Evolutionary conservation across 2,888 invertebrate genomes (phyloP), one percentile per base, ranked within the genome.

Genomic region (Noctua fimbriata): DNA sequence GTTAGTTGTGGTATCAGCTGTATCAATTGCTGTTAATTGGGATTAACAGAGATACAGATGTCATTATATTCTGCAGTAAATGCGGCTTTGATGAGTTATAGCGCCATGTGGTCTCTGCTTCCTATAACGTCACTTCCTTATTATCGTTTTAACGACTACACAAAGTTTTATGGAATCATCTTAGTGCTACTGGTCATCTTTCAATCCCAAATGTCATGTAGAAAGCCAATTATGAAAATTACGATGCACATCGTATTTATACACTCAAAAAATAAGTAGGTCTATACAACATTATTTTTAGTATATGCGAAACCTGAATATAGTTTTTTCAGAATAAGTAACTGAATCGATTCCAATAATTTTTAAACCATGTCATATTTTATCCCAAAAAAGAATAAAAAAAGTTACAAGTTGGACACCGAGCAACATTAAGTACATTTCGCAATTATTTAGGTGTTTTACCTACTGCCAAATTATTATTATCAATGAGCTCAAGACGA

Each of bases 101-200:
- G 63, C 16, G 76, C 82, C 77, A 81, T 83, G 52, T 76, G 83
- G 47, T 52, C 32, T 60, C 12, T 10, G 18, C 2, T 36, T 32
- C 12, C 9, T 14, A 47, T 73, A 14, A 28, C 28, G 55, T 28
- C 36, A 81, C n/a, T 82, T 81, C 63, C 76, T 69, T 82, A 32
- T 69, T 36, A 10, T 69, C 16, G 60, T 69, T 0, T 21, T 75
- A 28, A 72, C 24, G 47, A 18, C 12, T 65, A 24, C 24, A 16
- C 41, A 14, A 1, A 21, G 36, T 47, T 79, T 65, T 79, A 81
- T 73, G 47, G 16, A 2, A 44, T 63, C n/a, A 44, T 21, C 0
- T 36, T 49, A 7, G n/a, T 28, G 47, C 18, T 47, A 16, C 44
- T 65, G 71, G 6, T 69, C 41, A 21, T 49, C 28, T 24, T n/a